These are phyloP conservation scores for Matsumyia berberina DNA, from an alignment of 2,888 invertebrate species.

Conservation along the genomic window DNA sequence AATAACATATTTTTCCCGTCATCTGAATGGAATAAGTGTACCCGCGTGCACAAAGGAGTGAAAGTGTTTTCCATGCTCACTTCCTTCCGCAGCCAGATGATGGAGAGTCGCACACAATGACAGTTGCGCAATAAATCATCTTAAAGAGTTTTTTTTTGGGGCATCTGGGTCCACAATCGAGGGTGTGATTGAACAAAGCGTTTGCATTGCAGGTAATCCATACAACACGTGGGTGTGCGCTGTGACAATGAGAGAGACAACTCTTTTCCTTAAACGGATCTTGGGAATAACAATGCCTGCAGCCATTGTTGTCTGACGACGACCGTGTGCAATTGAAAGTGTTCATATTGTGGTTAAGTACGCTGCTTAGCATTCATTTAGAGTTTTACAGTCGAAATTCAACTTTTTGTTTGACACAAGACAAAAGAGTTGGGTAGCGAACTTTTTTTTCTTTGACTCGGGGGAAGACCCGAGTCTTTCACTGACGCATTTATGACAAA, in stretches of 20 bases:
- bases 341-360: constrained; percentile 5
- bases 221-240: constrained; percentile 28
- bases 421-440: constrained; percentile 33
- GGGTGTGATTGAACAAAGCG: constrained; percentile 14
- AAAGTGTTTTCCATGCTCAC: constrained; percentile 48
- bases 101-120: neutral
- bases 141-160: neutral
- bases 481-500: constrained; percentile 23
- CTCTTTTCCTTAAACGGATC: constrained; percentile 18
- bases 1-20: constrained; percentile 57
- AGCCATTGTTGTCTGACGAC: constrained; percentile 30
- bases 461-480: constrained; percentile 13
- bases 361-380: constrained; percentile 19
- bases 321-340: constrained; percentile 18
- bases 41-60: constrained; percentile 40
- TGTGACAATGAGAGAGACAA: constrained; percentile 19
- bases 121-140: constrained; percentile 15
- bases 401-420: neutral
- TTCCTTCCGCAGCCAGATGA: constrained; percentile 19
- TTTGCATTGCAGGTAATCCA: neutral
- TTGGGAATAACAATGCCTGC: neutral
- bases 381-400: neutral
- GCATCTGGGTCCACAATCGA: neutral
- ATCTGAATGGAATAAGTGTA: constrained; percentile 62
- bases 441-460: neutral